These are phyloP conservation scores for Galeopterus variegatus DNA, from an alignment of 2,113 vertebrate genomes.

Conservation along the genomic window DNA sequence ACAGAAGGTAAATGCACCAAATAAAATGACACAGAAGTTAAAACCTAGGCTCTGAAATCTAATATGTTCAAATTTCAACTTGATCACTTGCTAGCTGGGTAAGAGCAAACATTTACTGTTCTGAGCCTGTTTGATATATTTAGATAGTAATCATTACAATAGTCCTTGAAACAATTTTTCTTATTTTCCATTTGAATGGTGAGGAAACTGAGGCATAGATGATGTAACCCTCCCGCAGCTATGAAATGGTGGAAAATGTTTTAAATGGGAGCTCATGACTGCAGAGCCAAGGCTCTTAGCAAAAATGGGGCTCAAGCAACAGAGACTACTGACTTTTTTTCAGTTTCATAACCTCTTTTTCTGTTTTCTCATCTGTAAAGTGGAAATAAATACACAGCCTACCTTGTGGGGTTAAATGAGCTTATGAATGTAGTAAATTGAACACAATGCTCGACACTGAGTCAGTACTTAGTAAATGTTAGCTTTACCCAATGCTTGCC, in stretches of 20 bases:
- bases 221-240: neutral
- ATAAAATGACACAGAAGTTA: neutral
- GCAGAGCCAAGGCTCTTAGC: neutral
- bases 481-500: neutral
- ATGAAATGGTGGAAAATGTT: neutral
- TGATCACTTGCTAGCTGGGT: neutral
- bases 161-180: neutral
- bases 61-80: neutral
- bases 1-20: neutral
- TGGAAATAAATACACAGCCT: neutral
- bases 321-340: neutral
- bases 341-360: neutral
- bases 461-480: neutral
- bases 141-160: neutral
- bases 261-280: neutral
- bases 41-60: slow-evolving; percentile 18
- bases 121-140: neutral
- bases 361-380: slow-evolving; percentile 5
- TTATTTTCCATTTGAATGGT: neutral
- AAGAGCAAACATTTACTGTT: neutral
- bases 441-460: neutral
- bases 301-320: neutral
- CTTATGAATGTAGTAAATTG: neutral
- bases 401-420: neutral
- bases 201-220: neutral